A percentile compares a stretch with the other conserved stretches of the same genome.
Evolutionary conservation across 2,888 invertebrate genomes (phyloP).

Genomic region (Carpatolechia fugitivella): DNA sequence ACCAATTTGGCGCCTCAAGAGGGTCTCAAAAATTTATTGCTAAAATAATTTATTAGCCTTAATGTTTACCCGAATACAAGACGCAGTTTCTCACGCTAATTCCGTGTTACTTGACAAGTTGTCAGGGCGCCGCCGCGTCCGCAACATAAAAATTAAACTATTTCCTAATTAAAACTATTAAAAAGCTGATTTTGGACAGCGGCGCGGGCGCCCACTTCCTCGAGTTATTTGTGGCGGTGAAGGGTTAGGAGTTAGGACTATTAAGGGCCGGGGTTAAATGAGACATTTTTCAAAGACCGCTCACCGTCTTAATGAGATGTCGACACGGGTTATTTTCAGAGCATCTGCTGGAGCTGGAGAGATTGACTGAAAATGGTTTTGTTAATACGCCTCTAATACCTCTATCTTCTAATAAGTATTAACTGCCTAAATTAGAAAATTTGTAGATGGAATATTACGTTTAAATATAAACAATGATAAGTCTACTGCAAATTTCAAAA

Average conservation of each 20-base stretch:
- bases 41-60: constrained; percentile 9
- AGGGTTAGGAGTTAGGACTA: constrained; percentile 72
- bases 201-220: constrained; percentile 61
- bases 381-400: constrained; percentile 30
- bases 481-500: too few relatives aligned
- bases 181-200: constrained; percentile 57
- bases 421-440: too few relatives aligned
- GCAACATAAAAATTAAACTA: constrained; percentile 71
- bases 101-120: constrained; percentile 49
- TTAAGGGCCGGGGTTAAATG: constrained; percentile 76
- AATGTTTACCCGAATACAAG: constrained; percentile 37
- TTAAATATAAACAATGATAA: too few relatives aligned
- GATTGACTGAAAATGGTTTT: constrained; percentile 23
- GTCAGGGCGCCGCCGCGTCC: constrained; percentile 40
- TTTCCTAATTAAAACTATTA: constrained; percentile 79
- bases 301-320: constrained; percentile 77
- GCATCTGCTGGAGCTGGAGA: constrained; percentile 24
- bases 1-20: not conserved
- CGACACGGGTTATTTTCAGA: constrained; percentile 72
- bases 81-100: constrained; percentile 67
- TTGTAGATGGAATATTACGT: too few relatives aligned
- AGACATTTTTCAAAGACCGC: constrained; percentile 75
- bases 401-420: not conserved
- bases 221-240: constrained; percentile 66
- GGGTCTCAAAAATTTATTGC: constrained; percentile 7